Conservation (phyloP, 2,888 invertebrate genomes). For the Oscheius sp. region DNA sequence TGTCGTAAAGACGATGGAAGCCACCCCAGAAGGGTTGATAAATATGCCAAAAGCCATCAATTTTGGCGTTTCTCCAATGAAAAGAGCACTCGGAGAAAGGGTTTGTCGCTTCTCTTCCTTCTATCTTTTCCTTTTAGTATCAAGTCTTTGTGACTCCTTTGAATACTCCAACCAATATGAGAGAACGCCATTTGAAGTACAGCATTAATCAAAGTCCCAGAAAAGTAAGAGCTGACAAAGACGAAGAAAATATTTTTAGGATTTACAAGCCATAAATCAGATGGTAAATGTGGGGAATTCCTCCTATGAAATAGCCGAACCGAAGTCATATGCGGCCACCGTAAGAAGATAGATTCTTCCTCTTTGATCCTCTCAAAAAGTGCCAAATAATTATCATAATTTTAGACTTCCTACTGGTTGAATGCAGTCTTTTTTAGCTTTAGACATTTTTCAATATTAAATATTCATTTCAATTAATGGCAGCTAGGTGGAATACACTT, state of each 20-base stretch:
- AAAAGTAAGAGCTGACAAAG: constrained; percentile 2
- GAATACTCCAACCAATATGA: background rate
- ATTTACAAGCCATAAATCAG: constrained; percentile 15
- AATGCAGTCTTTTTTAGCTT: no score
- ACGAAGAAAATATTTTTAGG: background rate
- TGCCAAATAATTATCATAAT: no score
- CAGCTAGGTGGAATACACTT: no score
- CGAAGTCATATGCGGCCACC: no score
- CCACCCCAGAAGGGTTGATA: constrained; percentile 75
- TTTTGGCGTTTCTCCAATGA: constrained; percentile 27
- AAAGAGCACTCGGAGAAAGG: constrained; percentile 23
- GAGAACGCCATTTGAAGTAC: constrained; percentile 16
- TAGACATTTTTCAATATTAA: no score
- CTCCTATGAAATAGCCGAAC: no score
- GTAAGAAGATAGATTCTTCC: no score
- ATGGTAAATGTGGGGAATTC: constrained; percentile 2
- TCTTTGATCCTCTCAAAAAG: no score
- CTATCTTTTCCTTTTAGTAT: background rate
- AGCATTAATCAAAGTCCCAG: constrained; percentile 24
- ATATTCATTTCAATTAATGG: no score
- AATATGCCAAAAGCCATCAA: constrained; percentile 38
- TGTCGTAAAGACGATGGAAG: constrained; percentile 80
- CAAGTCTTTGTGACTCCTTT: constrained; percentile 22
- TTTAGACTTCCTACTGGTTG: no score
- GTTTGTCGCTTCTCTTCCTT: background rate